Base-by-base conservation (phyloP, 2,797 vertebrate genomes). In the Phataginus tricuspis region DNA sequence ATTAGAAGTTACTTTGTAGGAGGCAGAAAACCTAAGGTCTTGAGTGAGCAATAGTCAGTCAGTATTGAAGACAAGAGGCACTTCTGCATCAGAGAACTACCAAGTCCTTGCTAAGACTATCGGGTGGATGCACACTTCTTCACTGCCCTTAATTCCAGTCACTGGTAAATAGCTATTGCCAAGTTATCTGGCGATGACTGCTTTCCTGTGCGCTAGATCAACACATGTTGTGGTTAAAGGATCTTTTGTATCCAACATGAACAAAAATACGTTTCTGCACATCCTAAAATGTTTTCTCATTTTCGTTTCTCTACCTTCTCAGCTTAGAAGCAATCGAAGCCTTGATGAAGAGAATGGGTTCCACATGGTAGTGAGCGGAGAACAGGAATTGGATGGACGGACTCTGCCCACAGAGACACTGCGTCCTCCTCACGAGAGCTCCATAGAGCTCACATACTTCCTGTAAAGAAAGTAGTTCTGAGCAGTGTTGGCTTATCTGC, bases 1-100 rank as follows among this genome's bases (percentile, higher is more conserved):
- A 94, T 87, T 89, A 95, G 78, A 94, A 95, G 94, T 82, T 39
- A 88, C 87, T 77, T 96, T 39, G 79, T 68, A 34, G 23, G 3
- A 31, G 29, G 25, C 11, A 51, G 42, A 61, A 42, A 72, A 69
- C 12, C 29, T 42, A 66, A 83, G 51, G 42, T 51, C 39, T 91
- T 55, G 34, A 95, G 14, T 13, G 13, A 94, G 27, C 27, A 64
- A 64, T 42, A 6, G 2, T 29, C 63, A 71, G 7, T 59, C 68
- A 71, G 7, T 59, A 15, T 14, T 59, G 80, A 90, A 91, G 7
- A 61, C 31, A 31, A 57, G 42, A 79, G 53, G 53, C 19, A 29
- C 16, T 31, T 57, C 42, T 7, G 2, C 15, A 18, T 57, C 19
- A 80, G 25, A 66, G 68, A 87, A 77, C 2, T 25, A 37, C 23